Conservation (phyloP, 1,140 invertebrate genomes). For the Berghia stephanieae region DNA sequence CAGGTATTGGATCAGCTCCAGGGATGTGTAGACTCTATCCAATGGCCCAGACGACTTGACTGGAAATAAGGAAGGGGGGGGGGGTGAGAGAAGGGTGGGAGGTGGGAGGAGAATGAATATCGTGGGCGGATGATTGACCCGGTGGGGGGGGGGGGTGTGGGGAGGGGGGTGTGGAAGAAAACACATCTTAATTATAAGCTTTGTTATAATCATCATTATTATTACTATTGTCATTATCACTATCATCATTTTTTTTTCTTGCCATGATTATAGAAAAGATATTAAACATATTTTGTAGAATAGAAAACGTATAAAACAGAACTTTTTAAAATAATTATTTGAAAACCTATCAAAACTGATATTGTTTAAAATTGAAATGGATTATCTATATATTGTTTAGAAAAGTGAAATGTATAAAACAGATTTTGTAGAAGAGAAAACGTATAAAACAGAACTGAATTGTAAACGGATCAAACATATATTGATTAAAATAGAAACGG, state of each 20-base stretch:
- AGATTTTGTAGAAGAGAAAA: not conserved
- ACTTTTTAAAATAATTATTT: not conserved
- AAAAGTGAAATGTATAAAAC: not conserved
- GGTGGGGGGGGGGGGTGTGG: no score
- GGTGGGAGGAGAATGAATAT: no score
- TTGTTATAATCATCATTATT: no score
- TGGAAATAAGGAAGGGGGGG: no score
- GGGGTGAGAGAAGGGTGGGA: no score
- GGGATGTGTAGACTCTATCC: no score
- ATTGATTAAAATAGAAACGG: not conserved
- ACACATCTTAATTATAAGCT: no score
- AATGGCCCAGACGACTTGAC: no score
- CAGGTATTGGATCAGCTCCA: no score
- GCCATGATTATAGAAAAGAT: not conserved
- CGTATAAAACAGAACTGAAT: not conserved
- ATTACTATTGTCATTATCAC: no score
- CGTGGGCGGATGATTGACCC: no score
- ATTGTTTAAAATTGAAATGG: not conserved
- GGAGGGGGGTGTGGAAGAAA: no score
- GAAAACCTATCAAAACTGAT: not conserved
- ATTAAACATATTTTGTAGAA: not conserved
- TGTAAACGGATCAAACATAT: not conserved
- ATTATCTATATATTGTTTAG: not conserved
- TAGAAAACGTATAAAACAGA: not conserved
- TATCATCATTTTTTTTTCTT: not conserved